These are phyloP conservation scores for Mycalesis mineus DNA, from an alignment of 2,888 invertebrate species.

Conservation along the genomic window DNA sequence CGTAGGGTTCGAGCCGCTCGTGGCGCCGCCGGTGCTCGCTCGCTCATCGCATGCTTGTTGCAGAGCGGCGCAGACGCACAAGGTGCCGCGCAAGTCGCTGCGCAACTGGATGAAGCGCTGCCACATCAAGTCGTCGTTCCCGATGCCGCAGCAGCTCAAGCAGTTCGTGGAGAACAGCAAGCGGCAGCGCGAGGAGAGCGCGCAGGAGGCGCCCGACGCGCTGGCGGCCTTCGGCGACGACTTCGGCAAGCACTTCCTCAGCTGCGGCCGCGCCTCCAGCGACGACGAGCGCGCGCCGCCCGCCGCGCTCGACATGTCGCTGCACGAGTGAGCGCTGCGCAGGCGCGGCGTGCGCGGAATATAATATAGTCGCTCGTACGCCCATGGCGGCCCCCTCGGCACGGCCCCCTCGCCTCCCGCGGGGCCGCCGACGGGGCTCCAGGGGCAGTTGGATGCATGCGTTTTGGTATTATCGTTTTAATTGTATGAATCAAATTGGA, in stretches of 20 bases:
- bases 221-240: conserved; percentile 52
- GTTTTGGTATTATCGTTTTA: no score
- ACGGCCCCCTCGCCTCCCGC: neutral
- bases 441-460: neutral
- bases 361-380: no score
- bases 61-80: conserved; percentile 80
- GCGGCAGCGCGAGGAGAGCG: conserved; percentile 62
- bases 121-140: conserved; percentile 79
- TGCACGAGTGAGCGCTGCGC: conserved; percentile 46
- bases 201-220: conserved; percentile 35
- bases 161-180: conserved; percentile 78
- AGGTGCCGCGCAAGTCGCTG: conserved; percentile 78
- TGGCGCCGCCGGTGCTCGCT: no score
- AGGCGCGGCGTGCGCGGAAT: neutral
- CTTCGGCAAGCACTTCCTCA: conserved; percentile 68
- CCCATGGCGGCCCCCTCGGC: no score
- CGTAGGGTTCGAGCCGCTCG: no score
- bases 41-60: conserved; percentile 26
- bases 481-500: no score
- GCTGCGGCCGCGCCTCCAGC: conserved; percentile 50
- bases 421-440: no score
- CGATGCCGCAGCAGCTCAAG: conserved; percentile 77
- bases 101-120: conserved; percentile 81
- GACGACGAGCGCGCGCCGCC: conserved; percentile 46
- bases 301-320: conserved; percentile 57